Percentiles rank a stretch among this genome's conserved stretches.
Evolutionary conservation across 2,797 vertebrate genomes (phyloP).

Genomic region (Falco columbarius): DNA sequence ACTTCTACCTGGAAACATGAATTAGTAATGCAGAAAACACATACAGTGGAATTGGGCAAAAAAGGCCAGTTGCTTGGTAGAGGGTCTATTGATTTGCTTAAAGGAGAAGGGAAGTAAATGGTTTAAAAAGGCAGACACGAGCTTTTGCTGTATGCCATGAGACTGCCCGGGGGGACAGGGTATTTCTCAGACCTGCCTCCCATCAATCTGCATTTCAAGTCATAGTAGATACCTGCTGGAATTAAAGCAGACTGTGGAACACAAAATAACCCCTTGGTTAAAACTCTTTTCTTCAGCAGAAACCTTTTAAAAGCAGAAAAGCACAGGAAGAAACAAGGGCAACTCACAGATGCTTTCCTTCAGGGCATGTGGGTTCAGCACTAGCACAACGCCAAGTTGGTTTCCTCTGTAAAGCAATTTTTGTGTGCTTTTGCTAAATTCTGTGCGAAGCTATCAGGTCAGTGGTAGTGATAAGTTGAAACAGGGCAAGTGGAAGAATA

Average conservation of each 20-base stretch:
- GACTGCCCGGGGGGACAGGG: background rate
- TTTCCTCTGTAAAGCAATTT: background rate
- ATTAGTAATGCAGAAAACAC: background rate
- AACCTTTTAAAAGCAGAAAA: background rate
- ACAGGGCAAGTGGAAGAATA: background rate
- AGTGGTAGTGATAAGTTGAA: background rate
- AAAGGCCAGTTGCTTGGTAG: background rate
- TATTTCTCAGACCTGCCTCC: background rate
- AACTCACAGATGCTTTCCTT: constrained; percentile 57
- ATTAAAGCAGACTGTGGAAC: background rate
- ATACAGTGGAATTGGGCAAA: background rate
- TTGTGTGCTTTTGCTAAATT: background rate
- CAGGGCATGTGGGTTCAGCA: background rate
- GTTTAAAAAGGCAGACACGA: background rate
- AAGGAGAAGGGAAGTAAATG: background rate
- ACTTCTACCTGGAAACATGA: background rate
- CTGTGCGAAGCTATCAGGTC: background rate
- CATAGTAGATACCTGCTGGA: background rate
- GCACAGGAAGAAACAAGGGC: background rate
- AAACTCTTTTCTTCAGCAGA: background rate
- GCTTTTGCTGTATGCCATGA: background rate
- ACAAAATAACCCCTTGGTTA: background rate
- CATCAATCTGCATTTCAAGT: background rate
- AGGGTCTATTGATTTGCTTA: background rate
- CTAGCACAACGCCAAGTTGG: background rate